These are phyloP conservation scores for Sisor rabdophorus DNA, from an alignment of 2,113 vertebrate genomes.

Conservation along the genomic window DNA sequence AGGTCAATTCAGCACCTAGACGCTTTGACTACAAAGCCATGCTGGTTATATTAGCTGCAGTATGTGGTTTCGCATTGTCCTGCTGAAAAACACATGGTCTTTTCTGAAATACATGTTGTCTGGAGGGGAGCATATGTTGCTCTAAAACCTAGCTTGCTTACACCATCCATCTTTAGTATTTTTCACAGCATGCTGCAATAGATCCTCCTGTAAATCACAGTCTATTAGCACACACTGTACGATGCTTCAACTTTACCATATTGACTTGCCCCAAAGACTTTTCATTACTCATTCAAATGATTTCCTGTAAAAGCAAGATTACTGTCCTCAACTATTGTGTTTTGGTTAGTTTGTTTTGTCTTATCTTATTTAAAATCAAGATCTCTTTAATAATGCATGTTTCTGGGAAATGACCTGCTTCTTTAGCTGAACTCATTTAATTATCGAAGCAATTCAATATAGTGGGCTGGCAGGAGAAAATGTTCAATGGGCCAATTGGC, in stretches of 20 bases:
- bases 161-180: constrained; percentile 36
- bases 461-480: constrained; percentile 35
- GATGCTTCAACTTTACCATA: constrained; percentile 23
- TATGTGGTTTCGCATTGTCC: too few species aligned
- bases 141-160: neutral
- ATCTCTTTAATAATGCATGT: neutral
- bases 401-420: constrained; percentile 33
- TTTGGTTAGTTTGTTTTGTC: neutral
- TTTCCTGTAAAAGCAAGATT: neutral
- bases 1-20: too few species aligned
- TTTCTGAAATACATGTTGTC: too few species aligned
- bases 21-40: too few species aligned
- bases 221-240: neutral
- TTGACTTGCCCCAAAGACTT: neutral
- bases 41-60: too few species aligned
- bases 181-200: constrained; percentile 29
- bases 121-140: too few species aligned
- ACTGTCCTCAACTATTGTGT: too few species aligned
- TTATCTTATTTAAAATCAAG: constrained; percentile 5
- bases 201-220: constrained; percentile 34
- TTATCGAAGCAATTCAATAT: constrained; percentile 37
- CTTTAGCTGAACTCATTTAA: constrained; percentile 33
- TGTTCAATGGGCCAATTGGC: constrained; percentile 28
- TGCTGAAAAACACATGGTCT: too few species aligned
- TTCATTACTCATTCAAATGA: neutral